Percentiles rank a stretch among this genome's conserved stretches.
Conservation (phyloP, 2,113 vertebrate species). For the Acrocephalus arundinaceus region DNA sequence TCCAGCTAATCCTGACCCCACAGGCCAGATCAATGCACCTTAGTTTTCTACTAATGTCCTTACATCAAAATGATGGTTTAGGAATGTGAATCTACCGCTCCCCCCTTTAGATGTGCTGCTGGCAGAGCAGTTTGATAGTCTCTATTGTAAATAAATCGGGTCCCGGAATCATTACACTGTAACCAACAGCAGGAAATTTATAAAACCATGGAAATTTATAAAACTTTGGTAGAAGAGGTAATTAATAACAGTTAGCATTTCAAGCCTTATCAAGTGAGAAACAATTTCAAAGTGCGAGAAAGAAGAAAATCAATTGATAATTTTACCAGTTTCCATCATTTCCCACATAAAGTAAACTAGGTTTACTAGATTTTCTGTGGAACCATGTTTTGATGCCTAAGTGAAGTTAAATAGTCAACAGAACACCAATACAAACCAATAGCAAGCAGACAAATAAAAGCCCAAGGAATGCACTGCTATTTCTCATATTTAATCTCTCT, state of each 20-base stretch:
- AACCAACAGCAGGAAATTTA: slow-evolving; percentile 63
- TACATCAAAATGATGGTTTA: slow-evolving; percentile 88
- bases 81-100: slow-evolving; percentile 75
- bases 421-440: slow-evolving; percentile 32
- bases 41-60: slow-evolving; percentile 92
- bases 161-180: slow-evolving; percentile 58
- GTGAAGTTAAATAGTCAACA: slow-evolving; percentile 36
- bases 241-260: slow-evolving; percentile 47
- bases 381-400: slow-evolving; percentile 13
- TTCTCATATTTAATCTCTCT: slow-evolving; percentile 37
- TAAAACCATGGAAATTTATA: slow-evolving; percentile 44
- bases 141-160: slow-evolving; percentile 68
- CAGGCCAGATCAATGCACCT: slow-evolving; percentile 89
- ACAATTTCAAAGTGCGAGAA: slow-evolving; percentile 41
- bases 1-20: slow-evolving; percentile 87
- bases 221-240: slow-evolving; percentile 58
- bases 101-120: slow-evolving; percentile 50
- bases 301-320: slow-evolving; percentile 28
- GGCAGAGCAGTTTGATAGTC: slow-evolving; percentile 47
- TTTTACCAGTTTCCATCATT: slow-evolving; percentile 41
- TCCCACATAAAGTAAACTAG: slow-evolving; percentile 18
- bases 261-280: slow-evolving; percentile 58
- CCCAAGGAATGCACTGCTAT: slow-evolving; percentile 19
- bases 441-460: slow-evolving; percentile 38
- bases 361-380: slow-evolving; percentile 5